Percentiles rank a stretch among this genome's conserved stretches.
These are phyloP conservation scores for Plutella xylostella DNA, from an alignment of 2,888 invertebrate species.

Conservation along the genomic window DNA sequence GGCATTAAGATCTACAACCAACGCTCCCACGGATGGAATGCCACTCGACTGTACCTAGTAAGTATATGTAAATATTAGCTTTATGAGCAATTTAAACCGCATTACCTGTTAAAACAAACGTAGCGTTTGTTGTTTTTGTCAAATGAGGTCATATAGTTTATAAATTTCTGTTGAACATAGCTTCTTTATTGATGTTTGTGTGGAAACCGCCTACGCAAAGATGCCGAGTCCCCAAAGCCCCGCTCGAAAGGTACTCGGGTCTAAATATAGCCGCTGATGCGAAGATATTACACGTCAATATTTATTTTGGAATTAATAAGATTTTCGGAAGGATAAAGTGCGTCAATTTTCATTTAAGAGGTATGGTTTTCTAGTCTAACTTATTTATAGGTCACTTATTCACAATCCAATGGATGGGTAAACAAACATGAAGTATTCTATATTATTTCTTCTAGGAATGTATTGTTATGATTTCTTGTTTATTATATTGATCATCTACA, in stretches of 20 bases:
- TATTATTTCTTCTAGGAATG: neutral
- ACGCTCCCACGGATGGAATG: conserved; percentile 44
- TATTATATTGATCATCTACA: neutral
- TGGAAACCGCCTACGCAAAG: conserved; percentile 26
- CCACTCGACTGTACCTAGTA: conserved; percentile 39
- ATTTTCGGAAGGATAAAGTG: neutral
- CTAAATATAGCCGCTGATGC: neutral
- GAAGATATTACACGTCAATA: neutral
- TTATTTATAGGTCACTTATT: neutral
- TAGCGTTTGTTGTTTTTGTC: neutral
- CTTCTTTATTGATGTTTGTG: neutral
- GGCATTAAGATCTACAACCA: conserved; percentile 20
- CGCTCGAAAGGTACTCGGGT: neutral
- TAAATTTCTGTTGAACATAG: neutral
- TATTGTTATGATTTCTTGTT: neutral
- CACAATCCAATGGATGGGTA: neutral
- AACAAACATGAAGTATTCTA: neutral
- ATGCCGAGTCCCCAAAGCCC: conserved; percentile 6
- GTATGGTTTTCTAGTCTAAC: neutral
- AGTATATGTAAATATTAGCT: conserved; percentile 21
- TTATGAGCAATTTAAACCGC: conserved; percentile 7
- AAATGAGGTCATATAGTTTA: neutral
- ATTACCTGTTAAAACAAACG: neutral
- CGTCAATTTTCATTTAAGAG: neutral
- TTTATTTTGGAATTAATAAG: neutral